phyloP scores from a whole-genome alignment of 2,888 invertebrate species.

The Hipparchia semele region DNA sequence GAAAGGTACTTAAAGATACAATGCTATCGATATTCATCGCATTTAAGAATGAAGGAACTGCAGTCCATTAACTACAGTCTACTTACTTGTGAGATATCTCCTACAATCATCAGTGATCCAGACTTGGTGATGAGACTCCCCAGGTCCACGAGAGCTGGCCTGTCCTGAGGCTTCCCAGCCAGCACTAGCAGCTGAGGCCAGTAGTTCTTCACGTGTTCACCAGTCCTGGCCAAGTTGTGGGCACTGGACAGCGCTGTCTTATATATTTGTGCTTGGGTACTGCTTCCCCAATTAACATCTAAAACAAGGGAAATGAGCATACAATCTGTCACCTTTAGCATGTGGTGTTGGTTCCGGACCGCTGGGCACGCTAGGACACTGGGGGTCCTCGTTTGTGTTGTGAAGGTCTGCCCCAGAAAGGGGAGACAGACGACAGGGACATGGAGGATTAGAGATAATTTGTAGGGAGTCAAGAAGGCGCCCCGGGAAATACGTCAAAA shows the following conservation, averaged over 20 bases:
- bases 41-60: neutral
- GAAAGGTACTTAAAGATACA: no score
- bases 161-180: conserved; percentile 90
- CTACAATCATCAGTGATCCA: conserved; percentile 94
- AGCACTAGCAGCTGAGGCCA: conserved; percentile 95
- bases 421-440: no score
- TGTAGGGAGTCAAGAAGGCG: no score
- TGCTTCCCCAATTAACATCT: conserved; percentile 99
- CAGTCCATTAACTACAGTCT: neutral
- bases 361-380: no score
- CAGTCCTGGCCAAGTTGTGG: conserved; percentile 90
- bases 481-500: no score
- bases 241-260: conserved; percentile 94
- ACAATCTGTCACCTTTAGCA: no score
- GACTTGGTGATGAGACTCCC: conserved; percentile 96
- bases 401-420: no score
- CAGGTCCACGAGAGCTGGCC: conserved; percentile 96
- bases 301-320: conserved; percentile 14
- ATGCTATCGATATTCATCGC: neutral
- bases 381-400: no score
- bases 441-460: no score
- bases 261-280: conserved; percentile 98
- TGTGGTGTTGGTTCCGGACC: no score
- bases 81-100: conserved; percentile 90
- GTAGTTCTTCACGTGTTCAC: conserved; percentile 99